phyloP scores from a whole-genome alignment of 2,888 invertebrate species.

The Tachina lurida region DNA sequence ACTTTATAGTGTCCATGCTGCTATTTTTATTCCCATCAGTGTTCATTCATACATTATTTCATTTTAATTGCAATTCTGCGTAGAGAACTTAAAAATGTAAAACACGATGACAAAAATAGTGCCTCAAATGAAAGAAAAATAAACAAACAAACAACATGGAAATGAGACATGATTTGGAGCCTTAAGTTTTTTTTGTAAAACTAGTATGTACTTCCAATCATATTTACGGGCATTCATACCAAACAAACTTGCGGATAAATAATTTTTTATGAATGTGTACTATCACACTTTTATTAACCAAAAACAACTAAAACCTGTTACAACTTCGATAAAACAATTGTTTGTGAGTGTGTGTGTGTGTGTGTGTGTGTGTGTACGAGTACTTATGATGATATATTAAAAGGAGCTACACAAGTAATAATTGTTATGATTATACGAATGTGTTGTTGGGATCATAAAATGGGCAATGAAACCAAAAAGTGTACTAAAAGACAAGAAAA shows the following conservation, averaged over 20 bases:
- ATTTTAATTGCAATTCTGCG: constrained; percentile 77
- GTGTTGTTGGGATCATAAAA: constrained; percentile 39
- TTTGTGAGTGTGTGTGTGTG: constrained; percentile 43
- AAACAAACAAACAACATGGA: neutral
- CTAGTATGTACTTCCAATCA: neutral
- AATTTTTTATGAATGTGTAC: neutral
- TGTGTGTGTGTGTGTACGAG: constrained; percentile 37
- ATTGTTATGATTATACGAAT: constrained; percentile 26
- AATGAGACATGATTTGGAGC: constrained; percentile 59
- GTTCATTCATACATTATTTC: constrained; percentile 21
- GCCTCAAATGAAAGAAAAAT: constrained; percentile 33
- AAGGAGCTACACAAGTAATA: constrained; percentile 35
- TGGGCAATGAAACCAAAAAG: constrained; percentile 59
- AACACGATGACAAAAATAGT: constrained; percentile 43
- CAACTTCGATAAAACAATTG: constrained; percentile 45
- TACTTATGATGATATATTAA: constrained; percentile 49
- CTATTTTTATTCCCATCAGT: constrained; percentile 28
- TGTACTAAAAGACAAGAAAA: constrained; percentile 50
- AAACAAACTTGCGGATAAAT: neutral
- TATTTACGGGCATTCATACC: constrained; percentile 17
- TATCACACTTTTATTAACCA: constrained; percentile 7
- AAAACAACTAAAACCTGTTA: constrained; percentile 52
- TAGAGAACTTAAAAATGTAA: constrained; percentile 63
- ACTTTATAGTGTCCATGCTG: neutral
- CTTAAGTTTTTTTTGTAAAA: constrained; percentile 33